phyloP scores from a whole-genome alignment of 1,140 invertebrate species.

The Prorops nasuta region DNA sequence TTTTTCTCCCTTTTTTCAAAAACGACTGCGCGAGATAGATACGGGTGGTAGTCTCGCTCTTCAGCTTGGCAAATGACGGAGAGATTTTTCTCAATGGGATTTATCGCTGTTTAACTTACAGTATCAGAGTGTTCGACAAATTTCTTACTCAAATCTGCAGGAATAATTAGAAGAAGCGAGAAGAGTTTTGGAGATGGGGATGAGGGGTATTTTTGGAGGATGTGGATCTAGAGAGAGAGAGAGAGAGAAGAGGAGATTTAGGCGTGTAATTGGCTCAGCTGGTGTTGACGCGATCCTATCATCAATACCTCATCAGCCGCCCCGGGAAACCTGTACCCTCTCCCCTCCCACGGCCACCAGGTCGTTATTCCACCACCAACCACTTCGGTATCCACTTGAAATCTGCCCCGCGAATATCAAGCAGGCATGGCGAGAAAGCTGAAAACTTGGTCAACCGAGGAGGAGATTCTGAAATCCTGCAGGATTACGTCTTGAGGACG shows the following conservation, averaged over 20 bases:
- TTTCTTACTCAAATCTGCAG: too few relatives aligned
- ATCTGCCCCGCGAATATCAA: constrained; percentile 36
- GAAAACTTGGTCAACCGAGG: constrained; percentile 9
- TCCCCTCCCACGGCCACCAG: constrained; percentile 10
- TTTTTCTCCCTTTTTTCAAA: too few relatives aligned
- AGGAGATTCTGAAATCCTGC: constrained; percentile 9
- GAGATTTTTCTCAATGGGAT: background rate
- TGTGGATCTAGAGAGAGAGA: constrained; percentile 13
- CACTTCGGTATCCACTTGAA: constrained; percentile 15
- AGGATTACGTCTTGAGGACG: too few relatives aligned
- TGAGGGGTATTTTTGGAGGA: background rate
- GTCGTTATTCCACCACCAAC: constrained; percentile 11
- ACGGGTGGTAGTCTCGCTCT: too few relatives aligned
- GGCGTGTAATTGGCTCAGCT: constrained; percentile 58
- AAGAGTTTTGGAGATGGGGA: background rate
- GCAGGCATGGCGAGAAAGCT: constrained; percentile 14
- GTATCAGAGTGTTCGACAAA: too few relatives aligned
- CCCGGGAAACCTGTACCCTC: constrained; percentile 52
- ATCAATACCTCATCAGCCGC: constrained; percentile 58
- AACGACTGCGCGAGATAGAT: too few relatives aligned
- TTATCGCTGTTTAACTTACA: too few relatives aligned
- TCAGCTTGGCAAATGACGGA: background rate
- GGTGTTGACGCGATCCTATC: constrained; percentile 59
- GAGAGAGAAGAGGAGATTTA: constrained; percentile 44
- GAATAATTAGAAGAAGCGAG: background rate